These are phyloP conservation scores for Pollenia amentaria DNA, from an alignment of 2,888 invertebrate species.

Conservation along the genomic window DNA sequence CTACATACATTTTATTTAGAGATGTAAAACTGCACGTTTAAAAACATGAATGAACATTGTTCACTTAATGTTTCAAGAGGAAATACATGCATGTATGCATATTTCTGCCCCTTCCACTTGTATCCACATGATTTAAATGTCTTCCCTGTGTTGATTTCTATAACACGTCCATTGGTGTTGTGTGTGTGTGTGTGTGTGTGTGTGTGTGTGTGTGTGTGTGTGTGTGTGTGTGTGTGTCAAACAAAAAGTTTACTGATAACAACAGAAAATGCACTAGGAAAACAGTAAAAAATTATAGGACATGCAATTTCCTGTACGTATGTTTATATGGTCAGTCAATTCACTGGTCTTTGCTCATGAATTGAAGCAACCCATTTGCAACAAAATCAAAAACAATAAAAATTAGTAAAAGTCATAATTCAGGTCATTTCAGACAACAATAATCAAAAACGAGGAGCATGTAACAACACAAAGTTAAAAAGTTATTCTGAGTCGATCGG, in stretches of 20 bases:
- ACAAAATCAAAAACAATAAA: too few relatives aligned
- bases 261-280: conserved; percentile 10
- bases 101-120: background rate
- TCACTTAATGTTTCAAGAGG: conserved; percentile 26
- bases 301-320: conserved; percentile 62
- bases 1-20: background rate
- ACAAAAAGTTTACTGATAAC: background rate
- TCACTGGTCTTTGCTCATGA: conserved; percentile 31
- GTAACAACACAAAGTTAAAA: background rate
- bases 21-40: conserved; percentile 23
- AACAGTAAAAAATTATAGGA: conserved; percentile 71
- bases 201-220: background rate
- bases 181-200: background rate
- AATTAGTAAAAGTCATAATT: conserved; percentile 37
- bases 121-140: conserved; percentile 25
- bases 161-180: background rate
- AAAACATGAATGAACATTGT: conserved; percentile 35
- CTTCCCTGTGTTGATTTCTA: background rate
- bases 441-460: background rate
- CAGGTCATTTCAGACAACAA: conserved; percentile 61
- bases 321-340: conserved; percentile 44
- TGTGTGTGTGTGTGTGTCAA: background rate
- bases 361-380: conserved; percentile 9
- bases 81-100: conserved; percentile 2
- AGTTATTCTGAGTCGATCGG: too few relatives aligned